These are phyloP conservation scores for Leptoteleia sp. DNA, from an alignment of 1,140 invertebrate species.

Conservation along the genomic window DNA sequence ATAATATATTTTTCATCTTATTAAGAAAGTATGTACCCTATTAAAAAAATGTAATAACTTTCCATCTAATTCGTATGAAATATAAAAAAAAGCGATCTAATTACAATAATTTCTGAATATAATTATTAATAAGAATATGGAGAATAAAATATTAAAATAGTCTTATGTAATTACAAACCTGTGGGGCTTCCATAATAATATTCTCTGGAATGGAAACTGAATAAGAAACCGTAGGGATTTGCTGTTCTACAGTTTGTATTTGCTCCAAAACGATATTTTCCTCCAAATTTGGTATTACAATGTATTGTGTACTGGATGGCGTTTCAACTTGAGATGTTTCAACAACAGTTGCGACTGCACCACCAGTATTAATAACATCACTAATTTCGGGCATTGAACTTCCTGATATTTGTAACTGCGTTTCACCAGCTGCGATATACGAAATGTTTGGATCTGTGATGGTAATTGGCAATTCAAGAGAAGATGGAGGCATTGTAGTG, in stretches of 20 bases:
- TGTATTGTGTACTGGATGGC: slow-evolving; percentile 70
- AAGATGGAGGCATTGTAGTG: slow-evolving; percentile 79
- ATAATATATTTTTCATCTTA: too few species aligned
- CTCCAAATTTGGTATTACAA: slow-evolving; percentile 73
- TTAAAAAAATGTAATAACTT: too few species aligned
- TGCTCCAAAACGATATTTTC: slow-evolving; percentile 66
- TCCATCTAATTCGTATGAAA: too few species aligned
- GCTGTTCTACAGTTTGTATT: slow-evolving; percentile 41
- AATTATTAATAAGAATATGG: too few species aligned
- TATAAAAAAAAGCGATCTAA: too few species aligned
- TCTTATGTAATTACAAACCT: slow-evolving; percentile 41
- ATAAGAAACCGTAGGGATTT: slow-evolving; percentile 67
- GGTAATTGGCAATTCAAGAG: slow-evolving; percentile 86
- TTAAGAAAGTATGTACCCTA: too few species aligned
- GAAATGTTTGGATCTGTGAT: slow-evolving; percentile 86
- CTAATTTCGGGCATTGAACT: slow-evolving; percentile 77
- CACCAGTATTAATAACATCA: slow-evolving; percentile 70
- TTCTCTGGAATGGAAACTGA: slow-evolving; percentile 75
- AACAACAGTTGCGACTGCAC: neutral
- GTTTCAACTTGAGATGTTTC: slow-evolving; percentile 59
- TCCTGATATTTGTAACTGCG: slow-evolving; percentile 69
- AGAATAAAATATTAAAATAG: too few species aligned
- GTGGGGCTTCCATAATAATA: slow-evolving; percentile 67
- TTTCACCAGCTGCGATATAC: slow-evolving; percentile 74
- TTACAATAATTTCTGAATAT: too few species aligned